These are phyloP conservation scores for Callyntrura sp. DNA, from an alignment of 2,888 invertebrate genomes.

Conservation along the genomic window DNA sequence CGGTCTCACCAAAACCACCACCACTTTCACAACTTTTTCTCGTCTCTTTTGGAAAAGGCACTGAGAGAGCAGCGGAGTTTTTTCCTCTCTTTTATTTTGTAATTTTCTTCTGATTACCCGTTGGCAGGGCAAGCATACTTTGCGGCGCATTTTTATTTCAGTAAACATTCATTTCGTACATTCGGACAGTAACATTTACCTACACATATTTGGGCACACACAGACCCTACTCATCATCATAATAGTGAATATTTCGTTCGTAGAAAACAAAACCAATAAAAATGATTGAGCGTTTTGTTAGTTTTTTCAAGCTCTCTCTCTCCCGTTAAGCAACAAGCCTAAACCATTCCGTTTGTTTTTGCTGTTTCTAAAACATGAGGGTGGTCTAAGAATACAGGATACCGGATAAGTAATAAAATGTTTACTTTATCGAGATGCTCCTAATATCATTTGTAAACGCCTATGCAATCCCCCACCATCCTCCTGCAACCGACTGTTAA, in stretches of 20 bases:
- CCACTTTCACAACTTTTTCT: conserved; percentile 30
- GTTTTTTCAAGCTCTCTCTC: conserved; percentile 11
- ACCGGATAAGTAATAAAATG: conserved; percentile 18
- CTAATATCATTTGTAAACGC: conserved; percentile 47
- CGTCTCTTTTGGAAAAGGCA: neutral
- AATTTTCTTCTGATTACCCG: conserved; percentile 63
- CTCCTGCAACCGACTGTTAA: conserved; percentile 16
- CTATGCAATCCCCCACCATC: conserved; percentile 7
- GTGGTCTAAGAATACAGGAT: conserved; percentile 32
- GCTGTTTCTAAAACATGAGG: conserved; percentile 38
- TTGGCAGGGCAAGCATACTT: neutral
- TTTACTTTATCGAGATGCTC: neutral
- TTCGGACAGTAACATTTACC: neutral
- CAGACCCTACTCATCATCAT: conserved; percentile 32
- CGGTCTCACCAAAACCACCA: neutral
- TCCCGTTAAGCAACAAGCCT: conserved; percentile 22
- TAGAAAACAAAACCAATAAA: conserved; percentile 63
- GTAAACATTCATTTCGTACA: no score
- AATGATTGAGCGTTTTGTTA: conserved; percentile 57
- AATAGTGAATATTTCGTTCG: neutral
- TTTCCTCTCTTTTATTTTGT: conserved; percentile 47
- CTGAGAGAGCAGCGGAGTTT: conserved; percentile 17
- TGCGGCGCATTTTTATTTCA: neutral
- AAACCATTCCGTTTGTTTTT: neutral
- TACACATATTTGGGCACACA: neutral